A percentile compares a stretch with the other conserved stretches of the same genome.
These are phyloP conservation scores for Cephus cinctus DNA, from an alignment of 1,140 invertebrate species.

Conservation along the genomic window DNA sequence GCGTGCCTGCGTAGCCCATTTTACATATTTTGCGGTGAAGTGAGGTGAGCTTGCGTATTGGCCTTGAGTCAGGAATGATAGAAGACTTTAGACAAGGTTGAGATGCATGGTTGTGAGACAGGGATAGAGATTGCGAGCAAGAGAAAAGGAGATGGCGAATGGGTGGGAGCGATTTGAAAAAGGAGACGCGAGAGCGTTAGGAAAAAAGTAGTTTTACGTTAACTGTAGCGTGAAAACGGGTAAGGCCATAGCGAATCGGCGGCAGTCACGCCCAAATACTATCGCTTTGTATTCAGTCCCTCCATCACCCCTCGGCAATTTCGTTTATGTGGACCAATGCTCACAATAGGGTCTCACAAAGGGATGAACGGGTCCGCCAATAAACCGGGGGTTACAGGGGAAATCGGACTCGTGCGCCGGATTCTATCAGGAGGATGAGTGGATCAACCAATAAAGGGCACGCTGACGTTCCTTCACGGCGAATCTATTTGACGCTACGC, in stretches of 20 bases:
- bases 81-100: no score
- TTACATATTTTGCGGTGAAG: no score
- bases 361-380: constrained; percentile 43
- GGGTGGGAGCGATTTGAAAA: no score
- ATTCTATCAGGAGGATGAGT: constrained; percentile 44
- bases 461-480: constrained; percentile 7
- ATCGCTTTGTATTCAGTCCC: constrained; percentile 46
- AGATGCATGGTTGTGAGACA: no score
- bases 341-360: constrained; percentile 43
- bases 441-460: constrained; percentile 42
- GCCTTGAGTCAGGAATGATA: no score
- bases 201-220: constrained; percentile 39
- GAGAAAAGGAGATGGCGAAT: no score
- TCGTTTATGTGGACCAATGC: constrained; percentile 47
- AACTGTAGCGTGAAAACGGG: constrained; percentile 41
- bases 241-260: constrained; percentile 42
- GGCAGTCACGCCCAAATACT: constrained; percentile 50
- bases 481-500: background rate
- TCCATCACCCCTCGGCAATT: constrained; percentile 41
- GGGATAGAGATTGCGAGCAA: no score
- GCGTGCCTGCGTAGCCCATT: no score
- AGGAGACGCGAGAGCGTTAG: no score
- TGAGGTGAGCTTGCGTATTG: no score
- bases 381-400: constrained; percentile 38
- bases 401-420: constrained; percentile 40